Evolutionary conservation across 2,888 invertebrate species (phyloP), one percentile per base, ranked within the genome.

Genomic region (Pyralis farinalis): DNA sequence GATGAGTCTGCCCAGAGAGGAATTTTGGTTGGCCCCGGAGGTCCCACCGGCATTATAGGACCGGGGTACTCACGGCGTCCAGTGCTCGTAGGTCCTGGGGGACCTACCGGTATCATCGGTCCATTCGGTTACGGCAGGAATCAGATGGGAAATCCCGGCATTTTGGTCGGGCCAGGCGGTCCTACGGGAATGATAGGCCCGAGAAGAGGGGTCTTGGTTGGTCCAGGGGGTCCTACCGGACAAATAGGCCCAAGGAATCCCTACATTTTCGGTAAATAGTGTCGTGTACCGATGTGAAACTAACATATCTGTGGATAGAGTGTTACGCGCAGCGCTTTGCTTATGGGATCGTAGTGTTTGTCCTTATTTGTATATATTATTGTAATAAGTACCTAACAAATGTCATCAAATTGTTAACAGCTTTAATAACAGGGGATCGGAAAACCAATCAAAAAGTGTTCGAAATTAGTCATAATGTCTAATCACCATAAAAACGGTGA

Each of bases 221-320:
- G 91, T 1, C 90, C 91, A 0, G 90, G 88, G 0, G 86, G 86
- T 1, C 84, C 84, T 12, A 76, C 77, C 0, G 85, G 83, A 1
- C 55, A 55, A 7, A 71, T 80, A 41, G 79, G 87, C 2, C 78
- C 82, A 0, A 63, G 64, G 32, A 54, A 62, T 44, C 74, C 60
- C 21, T 62, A 46, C 35, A 50, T 51, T 47, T 91, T 88, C 38
- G 90, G 90, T 69, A 73, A 64, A 73, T 89, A 58, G 44, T 47
- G 43, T 43, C 51, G 51, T 56, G 51, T 55, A 56, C 54, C 37
- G 40, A 8, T 34, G 32, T 49, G 46, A 66, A 53, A 68, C 66
- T 71, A 71, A 69, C 55, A 45, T 53, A 11, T 25, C 10, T 37
- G 37, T 30, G 37, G 10, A 25, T n/a, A 8, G 7, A 2, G 25